Evolutionary conservation across 2,113 vertebrate species (phyloP), one percentile per base, ranked within the genome.

Genomic region (Lagopus muta): DNA sequence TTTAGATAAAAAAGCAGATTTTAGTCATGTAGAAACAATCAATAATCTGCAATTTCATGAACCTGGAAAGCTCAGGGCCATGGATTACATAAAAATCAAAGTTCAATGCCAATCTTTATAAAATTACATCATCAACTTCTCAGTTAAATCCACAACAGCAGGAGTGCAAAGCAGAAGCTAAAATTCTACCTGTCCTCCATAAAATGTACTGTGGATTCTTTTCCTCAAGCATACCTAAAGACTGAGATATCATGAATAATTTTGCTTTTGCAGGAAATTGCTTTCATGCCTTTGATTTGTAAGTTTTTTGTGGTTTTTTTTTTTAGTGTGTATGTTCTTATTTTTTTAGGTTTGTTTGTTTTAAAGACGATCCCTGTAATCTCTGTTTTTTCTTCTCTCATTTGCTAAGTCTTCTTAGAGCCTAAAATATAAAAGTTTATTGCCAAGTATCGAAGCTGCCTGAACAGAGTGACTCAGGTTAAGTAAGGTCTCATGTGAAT

Each of bases 301-400:
- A 62, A 50, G 25, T 5, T 67, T 6, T 0, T 38, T 11, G 0
- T 38, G 7, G n/a, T n/a, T n/a, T 25, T 15, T 20, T 34, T 10
- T 71, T 71, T 15, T 16, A 18, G 5, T 34, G 52, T 55, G 54
- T 36, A 13, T 60, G 28, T 57, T 65, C 8, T 6, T 55, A 7
- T 0, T 19, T 24, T 42, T 70, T 18, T 24, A 38, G 38, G 38
- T 50, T 50, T 43, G 50, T 69, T 84, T 67, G 11, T 8, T 13
- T 27, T 48, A 69, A 87, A 55, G 36, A 88, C 38, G 16, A 42
- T 67, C 32, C 13, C 10, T 13, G 25, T 55, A 85, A 54, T 61
- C 7, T 36, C 5, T 36, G 54, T 57, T 24, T 54, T 89, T 90
- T 16, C 70, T 90, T 79, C 25, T 85, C 58, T 67, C 55, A 54